Evolutionary conservation across 2,113 vertebrate genomes (phyloP).

Genomic region (Menura novaehollandiae): DNA sequence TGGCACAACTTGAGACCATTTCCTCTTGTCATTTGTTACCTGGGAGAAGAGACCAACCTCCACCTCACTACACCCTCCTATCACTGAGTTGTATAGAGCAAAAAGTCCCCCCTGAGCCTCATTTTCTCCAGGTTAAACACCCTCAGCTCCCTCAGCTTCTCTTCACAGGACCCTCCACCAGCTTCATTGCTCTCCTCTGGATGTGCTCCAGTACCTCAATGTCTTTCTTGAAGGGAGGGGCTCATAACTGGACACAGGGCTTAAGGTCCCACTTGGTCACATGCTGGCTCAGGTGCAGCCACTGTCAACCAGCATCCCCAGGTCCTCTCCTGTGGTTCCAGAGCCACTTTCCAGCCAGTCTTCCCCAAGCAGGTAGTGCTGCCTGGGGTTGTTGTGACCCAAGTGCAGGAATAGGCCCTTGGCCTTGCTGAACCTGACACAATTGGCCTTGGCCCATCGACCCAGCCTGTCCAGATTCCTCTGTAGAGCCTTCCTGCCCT

Average conservation of each 20-base stretch:
- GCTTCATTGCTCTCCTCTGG: accelerated
- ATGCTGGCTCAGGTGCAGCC: accelerated
- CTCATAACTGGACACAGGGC: not conserved
- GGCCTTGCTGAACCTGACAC: not conserved
- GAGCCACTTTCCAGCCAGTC: not conserved
- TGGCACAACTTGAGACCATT: not conserved
- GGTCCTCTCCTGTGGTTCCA: not conserved
- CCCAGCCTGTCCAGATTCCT: not conserved
- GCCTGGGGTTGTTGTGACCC: not conserved
- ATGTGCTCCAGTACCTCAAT: not conserved
- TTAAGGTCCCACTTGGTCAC: not conserved
- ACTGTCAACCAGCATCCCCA: not conserved
- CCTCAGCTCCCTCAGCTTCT: not conserved
- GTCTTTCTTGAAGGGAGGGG: not conserved
- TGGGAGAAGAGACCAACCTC: not conserved
- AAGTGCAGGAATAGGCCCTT: not conserved
- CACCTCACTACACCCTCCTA: not conserved
- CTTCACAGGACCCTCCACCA: not conserved
- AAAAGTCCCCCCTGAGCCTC: not conserved
- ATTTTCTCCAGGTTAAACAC: not conserved
- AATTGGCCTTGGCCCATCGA: not conserved
- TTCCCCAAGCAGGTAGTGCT: no score
- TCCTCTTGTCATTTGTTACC: not conserved
- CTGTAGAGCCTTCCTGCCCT: not conserved
- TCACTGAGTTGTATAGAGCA: not conserved